Evolutionary conservation across 2,888 invertebrate genomes (phyloP), one percentile per base, ranked within the genome.

Genomic region (Agriopis marginaria): DNA sequence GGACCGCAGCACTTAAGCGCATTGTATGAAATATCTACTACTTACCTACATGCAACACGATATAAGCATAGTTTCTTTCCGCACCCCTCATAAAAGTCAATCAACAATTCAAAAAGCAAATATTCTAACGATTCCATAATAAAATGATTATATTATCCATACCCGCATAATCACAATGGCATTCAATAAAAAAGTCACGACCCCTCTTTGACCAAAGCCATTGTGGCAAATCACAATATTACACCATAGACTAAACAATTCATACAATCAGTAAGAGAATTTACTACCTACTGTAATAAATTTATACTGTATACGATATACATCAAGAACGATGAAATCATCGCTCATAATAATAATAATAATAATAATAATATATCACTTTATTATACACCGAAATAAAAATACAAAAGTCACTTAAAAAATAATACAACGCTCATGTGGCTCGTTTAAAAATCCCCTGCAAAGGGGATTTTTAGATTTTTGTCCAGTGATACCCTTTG

Each of bases 161-260:
- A 75, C 92, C 92, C 92, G 92, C 91, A 92, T 92, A 85, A 83
- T 83, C 75, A 77, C 74, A 78, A 89, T 87, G 77, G 82, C 81
- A 86, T 86, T 84, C 85, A 90, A 91, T 91, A 90, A 91, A 92
- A 89, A 91, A 88, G 82, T 81, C 85, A 79, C 84, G 88, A 89
- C 89, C 89, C 84, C 84, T 72, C 79, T 74, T 81, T 80, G 83
- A 84, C 85, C 80, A 74, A 70, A 70, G 70, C 86, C 75, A 89
- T 91, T 91, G 89, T 90, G 81, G 85, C 84, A 86, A 89, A 91
- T 91, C 88, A 83, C 81, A 83, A 63, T 70, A 54, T 66, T 63
- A 66, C 63, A 59, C 23, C 54, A 23, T 53, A 47, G 32, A 58
- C 14, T 54, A 49, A 10, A 49, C 14, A 54, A 8, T 55, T 39